Percentiles rank a stretch among this genome's conserved stretches.
These are phyloP conservation scores for Drepana falcataria DNA, from an alignment of 2,888 invertebrate species.

Conservation along the genomic window DNA sequence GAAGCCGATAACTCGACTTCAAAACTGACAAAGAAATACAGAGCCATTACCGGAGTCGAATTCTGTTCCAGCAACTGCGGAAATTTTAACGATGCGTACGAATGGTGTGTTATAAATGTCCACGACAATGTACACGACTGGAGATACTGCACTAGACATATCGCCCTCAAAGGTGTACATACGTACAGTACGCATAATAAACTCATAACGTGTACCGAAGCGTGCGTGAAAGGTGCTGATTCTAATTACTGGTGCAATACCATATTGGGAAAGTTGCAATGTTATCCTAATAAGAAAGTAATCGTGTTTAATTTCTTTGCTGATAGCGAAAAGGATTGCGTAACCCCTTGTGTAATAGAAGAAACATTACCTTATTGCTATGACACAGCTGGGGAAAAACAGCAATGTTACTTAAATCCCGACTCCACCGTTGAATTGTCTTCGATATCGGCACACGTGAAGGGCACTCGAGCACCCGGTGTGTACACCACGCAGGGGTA, in stretches of 20 bases:
- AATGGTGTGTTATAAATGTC: background rate
- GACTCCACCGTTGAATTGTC: background rate
- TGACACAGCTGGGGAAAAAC: background rate
- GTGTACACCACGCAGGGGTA: background rate
- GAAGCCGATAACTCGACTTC: background rate
- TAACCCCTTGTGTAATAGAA: background rate
- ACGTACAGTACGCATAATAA: background rate
- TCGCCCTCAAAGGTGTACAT: background rate
- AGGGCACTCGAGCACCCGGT: background rate
- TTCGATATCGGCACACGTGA: background rate
- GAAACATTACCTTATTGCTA: background rate
- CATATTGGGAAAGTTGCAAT: background rate
- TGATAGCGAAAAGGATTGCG: background rate
- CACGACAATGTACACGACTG: background rate
- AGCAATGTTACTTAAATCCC: background rate
- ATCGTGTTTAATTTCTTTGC: background rate
- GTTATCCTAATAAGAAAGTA: background rate
- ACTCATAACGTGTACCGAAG: background rate
- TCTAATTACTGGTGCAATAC: background rate
- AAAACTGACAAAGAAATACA: background rate
- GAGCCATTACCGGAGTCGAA: background rate
- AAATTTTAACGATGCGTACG: background rate
- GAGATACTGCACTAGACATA: background rate
- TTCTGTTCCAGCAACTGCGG: background rate
- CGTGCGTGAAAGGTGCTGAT: background rate